A percentile compares a stretch with the other conserved stretches of the same genome.
phyloP scores from a whole-genome alignment of 92 coral and sea anemone species.

The Zoanthus sansibaricus region DNA sequence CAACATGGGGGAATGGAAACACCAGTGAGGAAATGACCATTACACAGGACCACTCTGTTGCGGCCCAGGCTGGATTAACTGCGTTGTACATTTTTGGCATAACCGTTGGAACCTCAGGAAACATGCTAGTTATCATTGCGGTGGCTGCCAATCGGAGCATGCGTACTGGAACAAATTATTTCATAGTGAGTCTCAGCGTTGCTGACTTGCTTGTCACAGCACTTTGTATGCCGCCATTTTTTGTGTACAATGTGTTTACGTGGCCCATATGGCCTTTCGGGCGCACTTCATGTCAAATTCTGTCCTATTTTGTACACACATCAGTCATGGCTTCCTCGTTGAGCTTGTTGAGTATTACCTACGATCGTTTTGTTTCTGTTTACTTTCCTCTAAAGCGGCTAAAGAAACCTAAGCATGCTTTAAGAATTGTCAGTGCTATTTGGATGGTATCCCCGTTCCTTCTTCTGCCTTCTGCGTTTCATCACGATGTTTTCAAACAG shows the following conservation, averaged over 20 bases:
- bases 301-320: slow-evolving; percentile 78
- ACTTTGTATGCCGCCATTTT: slow-evolving; percentile 85
- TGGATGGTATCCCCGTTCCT: slow-evolving; percentile 85
- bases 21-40: background rate
- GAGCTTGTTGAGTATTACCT: slow-evolving; percentile 81
- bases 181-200: slow-evolving; percentile 77
- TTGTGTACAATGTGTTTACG: slow-evolving; percentile 76
- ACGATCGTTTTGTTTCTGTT: slow-evolving; percentile 83
- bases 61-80: slow-evolving; percentile 58
- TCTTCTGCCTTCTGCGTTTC: slow-evolving; percentile 73
- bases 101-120: slow-evolving; percentile 75
- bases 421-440: slow-evolving; percentile 60
- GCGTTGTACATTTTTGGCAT: slow-evolving; percentile 64
- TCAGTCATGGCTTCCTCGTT: slow-evolving; percentile 89
- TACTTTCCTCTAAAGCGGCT: slow-evolving; percentile 76
- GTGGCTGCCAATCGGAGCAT: slow-evolving; percentile 80
- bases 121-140: slow-evolving; percentile 71
- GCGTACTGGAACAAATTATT: slow-evolving; percentile 81
- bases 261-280: slow-evolving; percentile 93
- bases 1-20: background rate
- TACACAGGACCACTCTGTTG: slow-evolving; percentile 23
- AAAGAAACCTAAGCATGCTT: slow-evolving; percentile 59
- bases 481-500: slow-evolving; percentile 61
- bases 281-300: slow-evolving; percentile 62
- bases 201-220: slow-evolving; percentile 83